Base-by-base conservation (phyloP, 2,113 vertebrate species). In the Catagonus wagneri region DNA sequence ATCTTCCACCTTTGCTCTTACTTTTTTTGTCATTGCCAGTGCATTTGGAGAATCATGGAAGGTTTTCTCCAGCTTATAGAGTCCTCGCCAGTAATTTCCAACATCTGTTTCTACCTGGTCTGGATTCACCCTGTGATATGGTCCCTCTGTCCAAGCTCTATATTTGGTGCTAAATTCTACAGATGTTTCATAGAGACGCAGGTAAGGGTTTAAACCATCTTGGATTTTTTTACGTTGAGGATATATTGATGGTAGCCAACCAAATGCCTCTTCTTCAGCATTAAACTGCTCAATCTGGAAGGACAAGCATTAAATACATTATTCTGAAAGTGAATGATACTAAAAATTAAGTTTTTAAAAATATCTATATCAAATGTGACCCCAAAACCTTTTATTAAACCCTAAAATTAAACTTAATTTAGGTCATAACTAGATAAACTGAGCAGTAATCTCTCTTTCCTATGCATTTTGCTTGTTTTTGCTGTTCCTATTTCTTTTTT, bases 261-360 rank as follows among this genome's bases (percentile, higher is more conserved):
- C 98, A 72, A 98, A 99, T 3, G 99, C 98, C 94, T 99, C 99
- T 69, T 99, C 99, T 91, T 99, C 99, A 16, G 94, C 94, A 97
- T 99, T 99, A 89, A 99, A 98, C 61, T 98, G 98, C 72, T 99
- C 98, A n/a, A 99, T 99, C 99, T 99, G 96, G 60, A 96, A 97
- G 96, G 60, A 93, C 0, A 85, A 25, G 92, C 75, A 19, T 20
- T 39, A 90, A 36, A 60, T 83, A 39, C 14, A 11, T 56, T 65
- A 81, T 56, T 90, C 39, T 74, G 58, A 85, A 89, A 90, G 32
- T 29, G 11, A 79, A 89, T 34, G 6, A 54, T 36, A 83, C 3
- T 94, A 52, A 81, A 94, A 86, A 75, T 63, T 80, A 91, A 27
- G 20, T 71, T 93, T 89, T 76, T 2, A 4, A 83, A 93, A 84